phyloP scores from a whole-genome alignment of 64 coral and sea anemone species.

The Montipora efflorescens region DNA sequence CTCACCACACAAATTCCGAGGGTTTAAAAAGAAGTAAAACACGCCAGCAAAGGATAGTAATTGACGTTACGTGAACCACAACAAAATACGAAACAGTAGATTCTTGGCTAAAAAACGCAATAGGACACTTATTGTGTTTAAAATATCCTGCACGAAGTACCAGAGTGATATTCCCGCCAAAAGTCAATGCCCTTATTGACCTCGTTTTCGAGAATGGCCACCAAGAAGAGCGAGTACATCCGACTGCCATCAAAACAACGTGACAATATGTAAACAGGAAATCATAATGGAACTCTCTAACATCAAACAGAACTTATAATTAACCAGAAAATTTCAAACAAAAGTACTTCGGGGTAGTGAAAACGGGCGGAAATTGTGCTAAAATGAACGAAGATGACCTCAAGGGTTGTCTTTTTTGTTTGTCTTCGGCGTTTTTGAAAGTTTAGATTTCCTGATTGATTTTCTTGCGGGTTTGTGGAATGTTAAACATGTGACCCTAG shows the following conservation, averaged over 20 bases:
- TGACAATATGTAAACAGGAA: not conserved
- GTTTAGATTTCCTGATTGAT: no score
- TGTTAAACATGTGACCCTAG: not conserved
- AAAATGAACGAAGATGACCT: not conserved
- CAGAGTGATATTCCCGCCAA: not conserved
- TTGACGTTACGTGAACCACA: not conserved
- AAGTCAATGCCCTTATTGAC: no score
- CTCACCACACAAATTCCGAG: not conserved
- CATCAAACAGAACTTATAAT: not conserved
- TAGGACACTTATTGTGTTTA: no score
- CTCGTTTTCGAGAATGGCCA: no score
- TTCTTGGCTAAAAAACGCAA: not conserved
- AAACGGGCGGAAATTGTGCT: not conserved
- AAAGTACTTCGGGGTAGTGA: not conserved
- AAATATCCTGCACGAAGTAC: not conserved
- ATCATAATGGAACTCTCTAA: not conserved
- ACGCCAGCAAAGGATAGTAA: not conserved
- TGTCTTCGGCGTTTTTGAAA: not conserved
- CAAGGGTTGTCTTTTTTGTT: not conserved
- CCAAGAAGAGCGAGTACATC: no score
- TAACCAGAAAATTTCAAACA: constrained; percentile 3
- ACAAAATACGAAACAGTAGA: not conserved
- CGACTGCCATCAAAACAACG: no score
- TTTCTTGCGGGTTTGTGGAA: not conserved
- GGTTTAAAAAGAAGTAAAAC: not conserved